Percentiles rank a stretch among this genome's conserved stretches.
phyloP scores from a whole-genome alignment of 2,888 invertebrate species.

The Octodonta nipae region DNA sequence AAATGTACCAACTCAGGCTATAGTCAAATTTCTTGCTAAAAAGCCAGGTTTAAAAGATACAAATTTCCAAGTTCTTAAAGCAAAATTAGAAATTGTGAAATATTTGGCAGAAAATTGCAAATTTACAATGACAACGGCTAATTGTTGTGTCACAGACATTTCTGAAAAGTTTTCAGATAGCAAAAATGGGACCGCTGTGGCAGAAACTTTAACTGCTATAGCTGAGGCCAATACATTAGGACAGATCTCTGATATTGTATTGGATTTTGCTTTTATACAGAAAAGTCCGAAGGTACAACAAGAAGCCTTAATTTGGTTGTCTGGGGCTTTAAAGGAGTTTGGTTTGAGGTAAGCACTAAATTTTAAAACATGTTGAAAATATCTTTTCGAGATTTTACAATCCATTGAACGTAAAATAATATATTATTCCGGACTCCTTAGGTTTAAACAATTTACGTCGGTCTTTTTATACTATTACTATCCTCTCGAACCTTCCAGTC shows the following conservation, averaged over 20 bases:
- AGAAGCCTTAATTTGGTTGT: conserved; percentile 71
- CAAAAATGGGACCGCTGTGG: conserved; percentile 58
- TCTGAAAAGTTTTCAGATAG: conserved; percentile 75
- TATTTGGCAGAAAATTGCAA: conserved; percentile 63
- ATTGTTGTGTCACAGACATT: conserved; percentile 64
- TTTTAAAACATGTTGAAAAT: not conserved
- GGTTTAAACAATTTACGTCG: too few relatives aligned
- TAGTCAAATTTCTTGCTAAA: conserved; percentile 58
- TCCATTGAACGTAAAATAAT: too few relatives aligned
- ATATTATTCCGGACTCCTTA: too few relatives aligned
- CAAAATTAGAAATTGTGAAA: conserved; percentile 66
- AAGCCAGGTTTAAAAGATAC: conserved; percentile 84
- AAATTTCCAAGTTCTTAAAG: conserved; percentile 81
- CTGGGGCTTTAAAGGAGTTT: conserved; percentile 69
- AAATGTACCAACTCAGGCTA: conserved; percentile 58
- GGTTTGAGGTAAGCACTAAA: conserved; percentile 57
- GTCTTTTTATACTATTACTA: too few relatives aligned
- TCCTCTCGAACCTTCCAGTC: too few relatives aligned
- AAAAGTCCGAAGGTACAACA: conserved; percentile 86
- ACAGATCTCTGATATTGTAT: conserved; percentile 55
- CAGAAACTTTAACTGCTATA: conserved; percentile 58
- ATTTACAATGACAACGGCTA: conserved; percentile 57
- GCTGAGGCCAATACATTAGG: conserved; percentile 69
- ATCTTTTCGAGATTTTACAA: too few relatives aligned
- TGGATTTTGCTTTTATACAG: conserved; percentile 65